Percentiles rank a stretch among this genome's conserved stretches.
phyloP scores from a whole-genome alignment of 2,888 invertebrate genomes.

The Stenolophus ochropezus region DNA sequence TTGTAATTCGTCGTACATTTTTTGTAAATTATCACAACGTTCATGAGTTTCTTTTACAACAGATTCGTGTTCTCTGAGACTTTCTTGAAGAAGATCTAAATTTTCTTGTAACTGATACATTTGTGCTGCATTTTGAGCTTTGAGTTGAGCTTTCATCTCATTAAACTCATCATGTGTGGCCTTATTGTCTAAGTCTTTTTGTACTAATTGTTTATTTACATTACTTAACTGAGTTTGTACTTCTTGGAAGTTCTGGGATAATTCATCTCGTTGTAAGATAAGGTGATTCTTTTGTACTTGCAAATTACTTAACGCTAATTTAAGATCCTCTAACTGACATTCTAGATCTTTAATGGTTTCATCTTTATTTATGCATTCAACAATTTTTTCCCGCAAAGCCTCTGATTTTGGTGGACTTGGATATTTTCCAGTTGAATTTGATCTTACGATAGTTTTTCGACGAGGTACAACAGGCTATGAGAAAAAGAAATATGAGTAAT shows the following conservation, averaged over 20 bases:
- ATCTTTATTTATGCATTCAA: constrained; percentile 76
- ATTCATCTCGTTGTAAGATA: constrained; percentile 70
- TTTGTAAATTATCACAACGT: constrained; percentile 51
- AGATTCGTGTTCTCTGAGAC: constrained; percentile 51
- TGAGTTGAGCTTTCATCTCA: constrained; percentile 31
- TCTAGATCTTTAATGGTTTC: constrained; percentile 73
- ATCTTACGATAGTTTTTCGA: constrained; percentile 59
- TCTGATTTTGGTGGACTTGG: constrained; percentile 67
- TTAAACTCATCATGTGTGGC: constrained; percentile 56
- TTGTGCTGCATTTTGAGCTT: constrained; percentile 58
- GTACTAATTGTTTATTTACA: constrained; percentile 70
- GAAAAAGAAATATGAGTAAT: constrained; percentile 48
- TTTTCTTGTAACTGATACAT: constrained; percentile 62
- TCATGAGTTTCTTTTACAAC: constrained; percentile 58
- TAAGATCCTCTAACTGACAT: constrained; percentile 74
- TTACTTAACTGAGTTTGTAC: constrained; percentile 71
- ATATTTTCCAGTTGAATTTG: constrained; percentile 59
- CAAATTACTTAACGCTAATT: constrained; percentile 71
- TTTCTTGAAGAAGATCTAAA: constrained; percentile 57
- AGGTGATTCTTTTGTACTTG: constrained; percentile 71
- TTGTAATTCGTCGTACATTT: constrained; percentile 62
- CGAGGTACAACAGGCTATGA: constrained; percentile 67
- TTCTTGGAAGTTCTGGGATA: constrained; percentile 70
- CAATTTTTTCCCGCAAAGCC: constrained; percentile 74
- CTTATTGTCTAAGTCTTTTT: constrained; percentile 71